Evolutionary conservation across 2,797 vertebrate species (phyloP), one percentile per base, ranked within the genome.

Genomic region (Acrossocheilus wenchowensis): DNA sequence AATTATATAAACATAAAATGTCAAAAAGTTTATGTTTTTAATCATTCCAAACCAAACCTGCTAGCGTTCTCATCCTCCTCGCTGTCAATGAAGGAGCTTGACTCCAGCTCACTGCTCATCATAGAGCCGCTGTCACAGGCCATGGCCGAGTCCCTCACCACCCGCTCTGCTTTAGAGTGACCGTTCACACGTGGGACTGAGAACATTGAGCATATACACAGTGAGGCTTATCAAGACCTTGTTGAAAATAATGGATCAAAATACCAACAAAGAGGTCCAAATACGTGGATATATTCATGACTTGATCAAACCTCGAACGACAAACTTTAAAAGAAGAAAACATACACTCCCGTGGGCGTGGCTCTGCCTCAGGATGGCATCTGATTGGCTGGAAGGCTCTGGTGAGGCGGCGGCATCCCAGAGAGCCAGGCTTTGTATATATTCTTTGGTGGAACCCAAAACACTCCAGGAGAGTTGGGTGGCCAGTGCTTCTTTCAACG

Each of bases 21-120:
- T 82, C n/a, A 54, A n/a, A 23, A 23, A 2, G 21, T 41, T n/a
- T 45, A 41, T 43, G 36, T 10, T 52, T 50, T 17, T 11, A 19
- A 39, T 48, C 21, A 50, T 45, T 52, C 21, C 64, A 74, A 64
- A 5, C 17, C 83, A 77, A 52, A 98, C 97, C 98, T 97, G 96
- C 97, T 99, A 0, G 97, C 97, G 88, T 97, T 96, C 86, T 97
- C 97, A 0, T 98, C 98, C 6, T 98, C 97, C 3, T 99, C 98
- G 0, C 98, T 99, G 92, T 99, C 97, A 0, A 99, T 95, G 90
- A 98, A 98, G 54, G 97, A 98, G 95, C 98, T 99, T 88, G 97
- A 98, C 88, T 99, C 98, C n/a, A 99, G 95, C 90, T 99, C 98
- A 0, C 98, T 99, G 93, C 98, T 99, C 96, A 99, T 94, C 91